Percentiles rank a stretch among this genome's conserved stretches.
Evolutionary conservation across 2,888 invertebrate species (phyloP).

Genomic region (Protodeltote pygarga): DNA sequence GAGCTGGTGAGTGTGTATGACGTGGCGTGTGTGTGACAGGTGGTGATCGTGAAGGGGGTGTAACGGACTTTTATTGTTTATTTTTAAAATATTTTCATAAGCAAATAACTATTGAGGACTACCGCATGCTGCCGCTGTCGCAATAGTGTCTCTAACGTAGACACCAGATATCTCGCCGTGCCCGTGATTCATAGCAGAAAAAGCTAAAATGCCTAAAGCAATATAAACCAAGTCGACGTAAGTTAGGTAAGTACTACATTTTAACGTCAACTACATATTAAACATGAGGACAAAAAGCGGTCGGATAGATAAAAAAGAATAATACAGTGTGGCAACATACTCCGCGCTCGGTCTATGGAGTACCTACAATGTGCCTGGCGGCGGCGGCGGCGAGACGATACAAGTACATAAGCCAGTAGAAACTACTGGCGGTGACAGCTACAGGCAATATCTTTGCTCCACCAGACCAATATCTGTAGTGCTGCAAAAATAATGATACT

Average conservation of each 20-base stretch:
- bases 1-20: no score
- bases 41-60: no score
- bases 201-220: not conserved
- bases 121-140: no score
- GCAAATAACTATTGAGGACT: no score
- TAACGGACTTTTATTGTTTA: no score
- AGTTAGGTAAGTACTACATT: no score
- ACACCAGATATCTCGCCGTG: no score
- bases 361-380: conserved; percentile 58
- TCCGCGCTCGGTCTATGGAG: conserved; percentile 54
- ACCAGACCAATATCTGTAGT: conserved; percentile 77
- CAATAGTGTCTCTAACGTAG: no score
- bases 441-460: conserved; percentile 80
- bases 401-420: conserved; percentile 75
- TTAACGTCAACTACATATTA: conserved; percentile 34
- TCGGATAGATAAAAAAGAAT: conserved; percentile 49
- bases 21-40: no score
- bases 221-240: conserved; percentile 26
- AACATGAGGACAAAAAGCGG: conserved; percentile 36
- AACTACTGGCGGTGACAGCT: conserved; percentile 76
- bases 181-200: conserved; percentile 1
- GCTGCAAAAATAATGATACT: conserved; percentile 71
- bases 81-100: no score
- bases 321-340: conserved; percentile 53
- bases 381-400: conserved; percentile 57